Base-by-base conservation (phyloP, 1,140 invertebrate genomes). In the Euwallacea similis region DNA sequence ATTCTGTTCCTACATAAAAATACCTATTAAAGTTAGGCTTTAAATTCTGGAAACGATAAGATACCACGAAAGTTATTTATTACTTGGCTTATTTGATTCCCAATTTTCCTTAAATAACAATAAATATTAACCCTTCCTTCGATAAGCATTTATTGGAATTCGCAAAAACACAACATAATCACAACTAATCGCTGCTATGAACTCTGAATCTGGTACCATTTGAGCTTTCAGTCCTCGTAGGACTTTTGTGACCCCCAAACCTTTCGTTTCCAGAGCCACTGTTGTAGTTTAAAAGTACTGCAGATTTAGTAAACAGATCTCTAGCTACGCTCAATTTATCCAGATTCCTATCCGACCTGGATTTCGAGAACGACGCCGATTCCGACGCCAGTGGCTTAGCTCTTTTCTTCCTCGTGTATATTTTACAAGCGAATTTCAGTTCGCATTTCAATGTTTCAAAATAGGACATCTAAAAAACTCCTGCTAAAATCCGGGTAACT, bases 341-440 rank as follows among this genome's bases (percentile, higher is more conserved):
- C 46, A 10, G 9, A 13, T 50, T 50, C 21, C 21, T 33, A 33
- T 33, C 21, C 21, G 21, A 33, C 2, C 9, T 3, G 46, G 69
- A 71, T 4, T 41, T 59, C 2, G 54, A 46, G 42, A 53, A 64
- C 15, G 72, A 69, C n/a, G 72, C 71, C 15, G 71, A 72, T 62
- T 75, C 70, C 4, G 74, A 71, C 7, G 58, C 16, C 4, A 63
- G 42, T n/a, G 74, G 69, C 66, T 80, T 81, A 2, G 88, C 85
- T 0, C 88, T 88, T 75, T 91, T 91, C 15, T 86, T 87, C 2
- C 83, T 85, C 46, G 85, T 82, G 84, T 86, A 88, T 66, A 91
- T 84, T 71, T 87, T 88, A 13, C 89, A 67, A 0, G 87, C 84
- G 75, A 90, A 91, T 71, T 83, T 84, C 0, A 89, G 63, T 77